Base-by-base conservation (phyloP, 1,140 invertebrate species). In the Lucilia cuprina region DNA sequence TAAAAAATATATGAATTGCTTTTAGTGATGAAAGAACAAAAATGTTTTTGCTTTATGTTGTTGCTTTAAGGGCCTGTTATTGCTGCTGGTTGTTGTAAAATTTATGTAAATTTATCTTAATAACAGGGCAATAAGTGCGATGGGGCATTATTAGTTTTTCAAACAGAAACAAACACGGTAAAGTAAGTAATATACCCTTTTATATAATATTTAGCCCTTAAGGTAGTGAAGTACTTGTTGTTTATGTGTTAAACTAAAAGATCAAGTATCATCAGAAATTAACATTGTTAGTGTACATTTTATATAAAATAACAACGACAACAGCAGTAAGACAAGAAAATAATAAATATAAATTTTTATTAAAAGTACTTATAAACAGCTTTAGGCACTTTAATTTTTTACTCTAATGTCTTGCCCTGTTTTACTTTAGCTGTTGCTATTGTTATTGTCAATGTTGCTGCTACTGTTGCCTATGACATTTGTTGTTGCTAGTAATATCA, bases 281-380 rank as follows among this genome's bases (percentile, higher is more conserved):
- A 60, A 60, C 55, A 60, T 60, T 60, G 55, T 60, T 60, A 60
- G 55, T 60, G 55, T 60, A 60, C 50, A 60, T 60, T n/a, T 60
- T 60, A 60, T 14, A 60, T 60, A n/a, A n/a, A 60, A 60, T 14
- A 60, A 60, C 55, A 60, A 17, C 55, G 1, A 60, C 55, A 60
- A 8, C 55, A 60, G 14, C 14, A 60, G n/a, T n/a, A 60, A 60
- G 17, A 60, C 55, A 17, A 7, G 55, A 60, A 60, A 14, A 60
- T 70, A 70, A 70, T 70, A 70, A 70, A 70, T 21, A 70, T 70
- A 70, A 70, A 70, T 70, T 70, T 70, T 70, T 70, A 70, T 70
- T 70, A 70, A 70, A 70, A 70, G 21, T n/a, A 70, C 65, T 70
- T 70, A 70, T n/a, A 70, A 70, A 70, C 19, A 21, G 65, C 65